Evolutionary conservation across 2,113 vertebrate species (phyloP).

Genomic region (Ciconia maguari): DNA sequence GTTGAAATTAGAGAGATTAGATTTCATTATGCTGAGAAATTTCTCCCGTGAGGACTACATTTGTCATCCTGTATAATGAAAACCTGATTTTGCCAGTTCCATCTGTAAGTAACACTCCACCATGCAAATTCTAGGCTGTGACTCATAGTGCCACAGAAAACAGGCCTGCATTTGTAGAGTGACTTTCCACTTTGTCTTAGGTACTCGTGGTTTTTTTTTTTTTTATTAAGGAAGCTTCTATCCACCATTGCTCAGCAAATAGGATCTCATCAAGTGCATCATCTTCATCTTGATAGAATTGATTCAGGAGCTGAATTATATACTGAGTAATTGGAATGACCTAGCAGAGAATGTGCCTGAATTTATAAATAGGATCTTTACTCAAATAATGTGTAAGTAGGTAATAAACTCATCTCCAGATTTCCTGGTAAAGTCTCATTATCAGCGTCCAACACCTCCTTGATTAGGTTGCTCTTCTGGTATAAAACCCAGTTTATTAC

Average conservation of each 20-base stretch:
- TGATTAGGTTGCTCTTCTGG: not conserved
- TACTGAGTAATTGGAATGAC: conserved; percentile 19
- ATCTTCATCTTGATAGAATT: not conserved
- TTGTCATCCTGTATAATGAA: conserved; percentile 12
- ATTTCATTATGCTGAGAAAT: conserved; percentile 21
- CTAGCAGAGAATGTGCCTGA: not conserved
- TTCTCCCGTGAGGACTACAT: not conserved
- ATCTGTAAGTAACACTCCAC: not conserved
- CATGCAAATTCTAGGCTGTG: not conserved
- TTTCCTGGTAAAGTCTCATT: conserved; percentile 18
- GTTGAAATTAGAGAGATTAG: conserved; percentile 24
- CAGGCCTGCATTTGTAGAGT: not conserved
- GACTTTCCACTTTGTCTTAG: conserved; percentile 33
- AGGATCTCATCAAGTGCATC: not conserved
- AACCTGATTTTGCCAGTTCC: conserved; percentile 32
- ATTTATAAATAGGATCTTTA: conserved; percentile 30
- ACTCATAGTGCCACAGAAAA: not conserved
- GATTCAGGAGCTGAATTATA: conserved; percentile 36
- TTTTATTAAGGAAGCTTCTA: conserved; percentile 1
- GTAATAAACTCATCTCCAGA: conserved; percentile 21
- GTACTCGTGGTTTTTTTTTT: not conserved
- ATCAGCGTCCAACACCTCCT: not conserved
- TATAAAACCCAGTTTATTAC: conserved; percentile 33
- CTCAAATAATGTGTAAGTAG: conserved; percentile 2
- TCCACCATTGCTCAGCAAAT: conserved; percentile 31